Evolutionary conservation across 2,113 vertebrate genomes (phyloP).

Genomic region (Erinaceus europaeus): DNA sequence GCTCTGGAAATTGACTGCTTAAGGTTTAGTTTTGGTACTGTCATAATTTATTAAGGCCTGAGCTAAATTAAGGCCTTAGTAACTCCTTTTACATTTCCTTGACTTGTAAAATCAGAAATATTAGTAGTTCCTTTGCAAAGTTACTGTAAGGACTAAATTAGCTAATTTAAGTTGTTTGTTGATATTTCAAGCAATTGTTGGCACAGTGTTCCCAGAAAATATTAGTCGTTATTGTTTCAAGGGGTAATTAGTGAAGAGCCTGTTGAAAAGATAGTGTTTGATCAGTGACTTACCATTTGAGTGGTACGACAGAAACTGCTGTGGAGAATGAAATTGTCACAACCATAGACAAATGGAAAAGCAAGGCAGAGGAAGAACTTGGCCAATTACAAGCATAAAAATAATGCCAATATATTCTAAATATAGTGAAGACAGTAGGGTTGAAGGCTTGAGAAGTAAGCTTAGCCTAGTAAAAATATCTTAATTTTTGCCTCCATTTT

Average conservation of each 20-base stretch:
- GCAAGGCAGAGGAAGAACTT: neutral
- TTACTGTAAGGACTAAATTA: neutral
- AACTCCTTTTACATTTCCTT: neutral
- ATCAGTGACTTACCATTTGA: neutral
- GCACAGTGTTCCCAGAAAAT: neutral
- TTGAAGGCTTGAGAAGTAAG: neutral
- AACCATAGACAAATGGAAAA: neutral
- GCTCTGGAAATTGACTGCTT: neutral
- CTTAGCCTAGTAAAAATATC: neutral
- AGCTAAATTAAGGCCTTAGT: neutral
- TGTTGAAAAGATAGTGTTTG: neutral
- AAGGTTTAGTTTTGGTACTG: neutral
- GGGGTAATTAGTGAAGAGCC: neutral
- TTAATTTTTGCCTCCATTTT: neutral
- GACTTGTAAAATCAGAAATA: neutral
- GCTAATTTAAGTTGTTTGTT: neutral
- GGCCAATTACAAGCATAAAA: neutral
- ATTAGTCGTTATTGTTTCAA: neutral
- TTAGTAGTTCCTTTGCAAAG: neutral
- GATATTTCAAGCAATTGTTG: neutral
- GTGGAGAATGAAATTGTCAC: neutral
- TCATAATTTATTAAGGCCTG: neutral
- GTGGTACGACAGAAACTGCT: neutral
- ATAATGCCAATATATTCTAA: neutral
- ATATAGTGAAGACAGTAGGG: no score